These are phyloP conservation scores for Carollia perspicillata DNA, from an alignment of 2,113 vertebrate species.

Conservation along the genomic window DNA sequence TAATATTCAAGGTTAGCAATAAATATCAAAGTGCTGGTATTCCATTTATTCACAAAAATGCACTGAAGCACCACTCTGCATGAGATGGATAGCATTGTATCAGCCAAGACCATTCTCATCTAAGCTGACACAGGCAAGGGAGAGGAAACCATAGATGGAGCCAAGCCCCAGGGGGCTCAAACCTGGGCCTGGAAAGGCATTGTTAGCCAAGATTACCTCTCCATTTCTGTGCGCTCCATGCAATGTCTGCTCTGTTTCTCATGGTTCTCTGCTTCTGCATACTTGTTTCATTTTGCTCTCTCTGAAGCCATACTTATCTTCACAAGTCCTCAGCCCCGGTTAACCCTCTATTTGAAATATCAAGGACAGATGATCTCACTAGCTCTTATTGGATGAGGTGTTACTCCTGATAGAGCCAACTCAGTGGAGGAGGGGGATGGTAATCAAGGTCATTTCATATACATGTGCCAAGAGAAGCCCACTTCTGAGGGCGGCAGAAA, in stretches of 20 bases:
- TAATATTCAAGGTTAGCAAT: neutral
- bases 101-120: neutral
- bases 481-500: neutral
- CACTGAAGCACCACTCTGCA: neutral
- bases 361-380: neutral
- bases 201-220: fast-evolving
- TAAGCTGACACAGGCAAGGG: neutral
- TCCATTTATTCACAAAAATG: neutral
- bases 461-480: neutral
- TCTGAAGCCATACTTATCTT: neutral
- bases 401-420: neutral
- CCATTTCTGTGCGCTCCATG: fast-evolving
- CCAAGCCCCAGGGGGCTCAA: too few relatives aligned
- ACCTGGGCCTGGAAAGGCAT: neutral
- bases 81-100: fast-evolving
- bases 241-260: neutral
- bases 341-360: neutral
- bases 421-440: fast-evolving
- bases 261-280: neutral
- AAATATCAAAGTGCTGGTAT: neutral
- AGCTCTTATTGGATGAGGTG: neutral
- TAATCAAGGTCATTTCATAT: neutral
- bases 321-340: neutral
- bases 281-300: neutral
- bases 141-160: neutral